phyloP scores from a whole-genome alignment of 2,113 vertebrate species.

The Redunca redunca region DNA sequence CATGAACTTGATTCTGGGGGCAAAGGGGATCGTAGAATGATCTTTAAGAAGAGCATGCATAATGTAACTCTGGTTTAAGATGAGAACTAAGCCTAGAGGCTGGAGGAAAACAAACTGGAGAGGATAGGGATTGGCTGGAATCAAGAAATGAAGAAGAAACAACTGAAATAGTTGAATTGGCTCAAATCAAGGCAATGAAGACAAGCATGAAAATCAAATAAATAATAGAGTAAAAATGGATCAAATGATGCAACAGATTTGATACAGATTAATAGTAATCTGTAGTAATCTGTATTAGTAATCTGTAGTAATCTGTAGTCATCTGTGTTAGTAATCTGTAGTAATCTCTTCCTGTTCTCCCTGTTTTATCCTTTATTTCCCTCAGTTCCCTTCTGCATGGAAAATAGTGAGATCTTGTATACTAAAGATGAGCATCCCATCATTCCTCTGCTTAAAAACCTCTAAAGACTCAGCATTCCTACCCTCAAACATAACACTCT shows the following conservation, averaged over 20 bases:
- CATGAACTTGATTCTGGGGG: neutral
- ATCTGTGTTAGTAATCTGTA: too few species aligned
- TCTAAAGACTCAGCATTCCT: neutral
- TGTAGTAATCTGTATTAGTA: too few species aligned
- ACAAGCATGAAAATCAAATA: neutral
- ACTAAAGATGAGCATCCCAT: neutral
- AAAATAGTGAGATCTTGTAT: neutral
- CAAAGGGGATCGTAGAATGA: neutral
- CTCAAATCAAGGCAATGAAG: neutral
- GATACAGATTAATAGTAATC: neutral
- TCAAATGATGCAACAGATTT: neutral
- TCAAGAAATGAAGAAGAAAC: neutral
- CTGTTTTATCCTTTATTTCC: neutral
- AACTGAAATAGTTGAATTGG: neutral
- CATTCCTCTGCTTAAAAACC: neutral
- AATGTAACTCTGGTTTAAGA: neutral
- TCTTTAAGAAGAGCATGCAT: neutral
- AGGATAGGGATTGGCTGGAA: neutral
- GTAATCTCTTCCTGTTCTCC: neutral
- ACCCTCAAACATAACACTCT: neutral
- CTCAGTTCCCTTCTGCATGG: neutral
- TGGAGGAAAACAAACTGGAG: neutral
- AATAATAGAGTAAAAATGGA: neutral
- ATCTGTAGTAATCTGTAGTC: too few species aligned
- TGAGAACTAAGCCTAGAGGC: neutral